Base-by-base conservation (phyloP, 2,888 invertebrate species). In the Drosophila yooni region DNA sequence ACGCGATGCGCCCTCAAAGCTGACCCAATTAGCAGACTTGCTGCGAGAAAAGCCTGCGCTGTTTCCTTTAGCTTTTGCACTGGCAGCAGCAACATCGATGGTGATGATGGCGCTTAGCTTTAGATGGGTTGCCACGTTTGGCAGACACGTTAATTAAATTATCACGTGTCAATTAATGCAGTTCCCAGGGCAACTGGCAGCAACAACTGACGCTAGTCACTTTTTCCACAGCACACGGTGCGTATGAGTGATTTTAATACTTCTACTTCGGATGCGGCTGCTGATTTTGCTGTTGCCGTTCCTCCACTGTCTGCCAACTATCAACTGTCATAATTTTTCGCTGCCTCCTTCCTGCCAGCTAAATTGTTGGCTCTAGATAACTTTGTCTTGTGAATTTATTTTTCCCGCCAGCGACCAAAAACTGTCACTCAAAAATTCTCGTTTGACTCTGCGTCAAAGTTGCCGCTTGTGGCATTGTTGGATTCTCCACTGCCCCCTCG, bases 151-250 rank as follows among this genome's bases (percentile, higher is more conserved):
- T 85, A 85, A 85, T 85, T 85, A 85, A 85, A 85, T 85, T 89
- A 85, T 89, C 85, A 85, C 85, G 85, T 85, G 85, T 85, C 85
- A 85, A 85, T 85, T 85, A 89, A 88, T 88, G 74, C 70, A 66
- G 68, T 71, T 74, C 79, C 82, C 74, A 65, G 71, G 68, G 79
- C 79, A 65, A 70, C 79, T 64, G 64, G 40, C 62, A 70, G 60
- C 71, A 68, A 63, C 70, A 76, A 69, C 29, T 63, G 61, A 51
- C 58, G 70, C 53, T 70, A 57, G 54, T 60, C 57, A 56, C 66
- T 60, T 60, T 71, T 59, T 27, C 33, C 53, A 31, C 43, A 65
- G 63, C 53, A 57, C 61, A 66, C 70, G 50, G 59, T 83, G 81
- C 81, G 77, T 83, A 81, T 81, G 81, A 81, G 77, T 83, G 74